These are phyloP conservation scores for Hypselothyrea guttata DNA, from an alignment of 2,888 invertebrate species.

Conservation along the genomic window DNA sequence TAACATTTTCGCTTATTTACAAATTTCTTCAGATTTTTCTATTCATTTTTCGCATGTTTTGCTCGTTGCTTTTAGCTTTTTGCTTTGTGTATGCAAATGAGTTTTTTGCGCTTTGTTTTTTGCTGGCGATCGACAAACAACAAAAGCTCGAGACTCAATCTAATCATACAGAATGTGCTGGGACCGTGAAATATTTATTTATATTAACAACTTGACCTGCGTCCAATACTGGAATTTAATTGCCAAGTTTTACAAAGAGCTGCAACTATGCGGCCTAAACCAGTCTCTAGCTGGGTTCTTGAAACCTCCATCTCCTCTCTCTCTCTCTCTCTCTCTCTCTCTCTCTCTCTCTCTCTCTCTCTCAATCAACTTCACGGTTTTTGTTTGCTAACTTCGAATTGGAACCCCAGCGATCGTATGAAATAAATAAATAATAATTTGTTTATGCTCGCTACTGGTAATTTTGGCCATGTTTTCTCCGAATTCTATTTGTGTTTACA, in stretches of 20 bases:
- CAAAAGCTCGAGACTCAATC: slow-evolving; percentile 4
- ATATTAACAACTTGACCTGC: slow-evolving; percentile 23
- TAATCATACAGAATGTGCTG: not conserved
- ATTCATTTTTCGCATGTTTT: slow-evolving; percentile 1
- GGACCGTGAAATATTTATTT: slow-evolving; percentile 25
- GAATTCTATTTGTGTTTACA: no score
- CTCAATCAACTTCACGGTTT: not conserved
- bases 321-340: not conserved
- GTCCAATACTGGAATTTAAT: slow-evolving; percentile 2
- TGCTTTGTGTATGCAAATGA: slow-evolving; percentile 43
- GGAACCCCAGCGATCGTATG: not conserved
- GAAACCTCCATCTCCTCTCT: not conserved
- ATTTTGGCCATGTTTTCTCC: no score
- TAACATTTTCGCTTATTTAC: slow-evolving; percentile 43
- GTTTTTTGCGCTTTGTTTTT: no score
- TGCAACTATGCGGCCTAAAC: slow-evolving; percentile 2
- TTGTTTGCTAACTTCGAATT: not conserved
- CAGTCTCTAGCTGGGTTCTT: not conserved
- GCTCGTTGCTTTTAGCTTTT: not conserved
- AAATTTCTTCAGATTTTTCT: slow-evolving; percentile 11
- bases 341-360: not conserved
- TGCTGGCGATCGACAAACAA: slow-evolving; percentile 23
- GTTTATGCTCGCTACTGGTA: no score
- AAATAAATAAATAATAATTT: no score
- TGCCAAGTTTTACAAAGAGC: not conserved